A percentile compares a stretch with the other conserved stretches of the same genome.
Conservation (phyloP, 92 coral and sea anemone species). For the Umimayanthus chanpuru region DNA sequence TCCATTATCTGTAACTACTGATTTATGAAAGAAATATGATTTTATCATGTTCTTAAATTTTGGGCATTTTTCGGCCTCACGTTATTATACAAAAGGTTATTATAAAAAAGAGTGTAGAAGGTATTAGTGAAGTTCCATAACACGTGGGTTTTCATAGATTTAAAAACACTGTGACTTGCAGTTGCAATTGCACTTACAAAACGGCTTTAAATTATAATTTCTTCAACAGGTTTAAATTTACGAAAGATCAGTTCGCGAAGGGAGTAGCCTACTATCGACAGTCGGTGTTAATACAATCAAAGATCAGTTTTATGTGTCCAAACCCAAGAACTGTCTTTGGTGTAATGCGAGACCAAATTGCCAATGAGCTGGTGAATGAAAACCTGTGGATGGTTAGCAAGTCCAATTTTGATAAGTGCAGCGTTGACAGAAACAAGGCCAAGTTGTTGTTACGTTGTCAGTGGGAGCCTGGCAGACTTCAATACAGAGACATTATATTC, state of each 20-base stretch:
- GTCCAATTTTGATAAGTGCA: no score
- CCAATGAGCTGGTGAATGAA: background rate
- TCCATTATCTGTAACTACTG: no score
- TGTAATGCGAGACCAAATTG: background rate
- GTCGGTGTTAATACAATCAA: background rate
- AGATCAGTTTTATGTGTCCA: background rate
- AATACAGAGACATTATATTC: background rate
- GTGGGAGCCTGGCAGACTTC: background rate
- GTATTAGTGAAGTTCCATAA: no score
- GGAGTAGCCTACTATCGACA: background rate
- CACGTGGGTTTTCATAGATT: no score
- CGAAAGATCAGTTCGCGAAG: background rate
- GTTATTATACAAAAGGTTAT: no score
- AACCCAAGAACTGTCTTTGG: background rate
- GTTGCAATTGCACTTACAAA: no score
- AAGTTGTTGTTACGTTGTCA: background rate
- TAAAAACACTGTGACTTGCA: no score
- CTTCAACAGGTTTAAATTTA: background rate
- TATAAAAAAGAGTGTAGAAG: no score
- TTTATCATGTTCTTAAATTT: no score
- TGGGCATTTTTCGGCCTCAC: no score
- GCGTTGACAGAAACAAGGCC: background rate
- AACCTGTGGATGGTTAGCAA: background rate
- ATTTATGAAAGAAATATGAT: no score
- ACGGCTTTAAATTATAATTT: no score